Percentiles rank a stretch among this genome's conserved stretches.
Evolutionary conservation across 2,113 vertebrate genomes (phyloP).

Genomic region (Syngnathoides biaculeatus): DNA sequence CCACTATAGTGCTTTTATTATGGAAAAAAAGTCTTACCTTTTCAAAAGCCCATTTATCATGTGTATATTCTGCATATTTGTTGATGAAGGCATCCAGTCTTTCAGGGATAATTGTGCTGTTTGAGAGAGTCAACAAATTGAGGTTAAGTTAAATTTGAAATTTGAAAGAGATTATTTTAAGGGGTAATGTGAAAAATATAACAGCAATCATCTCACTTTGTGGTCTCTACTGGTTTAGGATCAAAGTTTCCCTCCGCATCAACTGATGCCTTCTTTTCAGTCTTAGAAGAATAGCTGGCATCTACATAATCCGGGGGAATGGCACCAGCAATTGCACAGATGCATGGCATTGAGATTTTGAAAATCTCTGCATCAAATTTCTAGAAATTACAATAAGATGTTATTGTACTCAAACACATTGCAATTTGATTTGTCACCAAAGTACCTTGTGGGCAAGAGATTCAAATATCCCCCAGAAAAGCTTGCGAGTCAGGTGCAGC

Average conservation of each 20-base stretch:
- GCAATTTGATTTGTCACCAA: background rate
- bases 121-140: constrained; percentile 14
- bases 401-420: background rate
- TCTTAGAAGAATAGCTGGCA: constrained; percentile 89
- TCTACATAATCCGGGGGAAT: constrained; percentile 92
- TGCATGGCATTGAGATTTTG: constrained; percentile 89
- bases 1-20: background rate
- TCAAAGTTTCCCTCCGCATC: constrained; percentile 95
- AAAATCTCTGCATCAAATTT: constrained; percentile 88
- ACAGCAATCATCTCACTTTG: constrained; percentile 76
- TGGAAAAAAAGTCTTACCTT: constrained; percentile 68
- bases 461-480: constrained; percentile 96
- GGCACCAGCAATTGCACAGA: constrained; percentile 89
- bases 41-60: constrained; percentile 93
- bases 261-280: constrained; percentile 90
- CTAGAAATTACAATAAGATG: constrained; percentile 57
- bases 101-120: constrained; percentile 89
- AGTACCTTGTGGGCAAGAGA: constrained; percentile 87
- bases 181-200: background rate
- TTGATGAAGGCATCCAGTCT: constrained; percentile 88
- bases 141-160: background rate
- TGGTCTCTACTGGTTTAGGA: constrained; percentile 88
- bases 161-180: background rate
- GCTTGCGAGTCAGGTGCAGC: constrained; percentile 88
- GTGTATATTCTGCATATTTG: constrained; percentile 88